Evolutionary conservation across 1,140 invertebrate genomes (phyloP).

Genomic region (Eriocheir sinensis): DNA sequence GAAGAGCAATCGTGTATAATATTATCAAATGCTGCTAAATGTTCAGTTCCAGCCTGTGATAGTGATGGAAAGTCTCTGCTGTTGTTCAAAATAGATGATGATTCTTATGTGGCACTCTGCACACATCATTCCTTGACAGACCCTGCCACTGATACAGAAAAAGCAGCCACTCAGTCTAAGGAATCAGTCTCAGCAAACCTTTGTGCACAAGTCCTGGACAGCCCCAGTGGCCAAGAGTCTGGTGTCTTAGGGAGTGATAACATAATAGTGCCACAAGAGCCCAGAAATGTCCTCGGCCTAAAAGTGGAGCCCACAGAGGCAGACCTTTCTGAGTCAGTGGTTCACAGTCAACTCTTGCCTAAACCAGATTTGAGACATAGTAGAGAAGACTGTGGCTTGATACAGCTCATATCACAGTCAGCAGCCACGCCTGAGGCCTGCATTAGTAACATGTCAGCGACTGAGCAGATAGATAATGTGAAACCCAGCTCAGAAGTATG

Average conservation of each 20-base stretch:
- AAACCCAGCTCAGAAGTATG: background rate
- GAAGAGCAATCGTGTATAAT: conserved; percentile 63
- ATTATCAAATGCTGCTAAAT: conserved; percentile 61
- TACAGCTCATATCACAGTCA: background rate
- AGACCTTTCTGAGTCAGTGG: background rate
- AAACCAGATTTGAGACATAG: background rate
- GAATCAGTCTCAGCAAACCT: background rate
- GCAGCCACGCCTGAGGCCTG: background rate
- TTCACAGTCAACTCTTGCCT: background rate
- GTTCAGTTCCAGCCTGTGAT: conserved; percentile 53
- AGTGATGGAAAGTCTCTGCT: conserved; percentile 58
- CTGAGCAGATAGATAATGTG: background rate
- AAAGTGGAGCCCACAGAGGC: background rate
- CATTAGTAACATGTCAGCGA: background rate
- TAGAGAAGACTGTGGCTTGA: background rate
- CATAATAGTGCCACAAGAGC: background rate
- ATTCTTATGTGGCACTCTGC: conserved; percentile 60
- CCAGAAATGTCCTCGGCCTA: background rate
- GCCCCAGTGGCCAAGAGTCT: background rate
- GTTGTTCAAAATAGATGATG: conserved; percentile 39
- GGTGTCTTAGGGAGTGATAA: background rate
- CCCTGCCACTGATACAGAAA: background rate
- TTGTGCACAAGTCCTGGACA: background rate
- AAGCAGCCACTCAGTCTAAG: background rate
- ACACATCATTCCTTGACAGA: conserved; percentile 50